These are phyloP conservation scores for Aphelocoma californica DNA, from an alignment of 2,797 vertebrate species.

Conservation along the genomic window DNA sequence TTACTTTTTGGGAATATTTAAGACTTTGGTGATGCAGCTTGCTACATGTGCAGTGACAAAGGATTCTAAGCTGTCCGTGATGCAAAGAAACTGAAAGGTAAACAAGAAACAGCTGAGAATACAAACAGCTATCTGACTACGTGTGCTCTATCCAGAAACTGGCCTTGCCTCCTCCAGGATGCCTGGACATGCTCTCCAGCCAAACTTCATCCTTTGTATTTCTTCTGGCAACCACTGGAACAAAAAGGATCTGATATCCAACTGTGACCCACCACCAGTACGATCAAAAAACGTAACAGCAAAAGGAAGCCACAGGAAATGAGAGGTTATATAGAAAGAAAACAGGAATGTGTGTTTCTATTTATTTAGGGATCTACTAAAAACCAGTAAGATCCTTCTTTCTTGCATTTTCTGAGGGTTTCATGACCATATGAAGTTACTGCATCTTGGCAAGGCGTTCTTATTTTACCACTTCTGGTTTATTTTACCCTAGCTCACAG, in stretches of 20 bases:
- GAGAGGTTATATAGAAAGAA: background rate
- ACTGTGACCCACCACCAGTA: background rate
- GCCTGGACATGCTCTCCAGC: background rate
- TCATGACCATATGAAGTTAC: background rate
- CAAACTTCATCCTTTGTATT: background rate
- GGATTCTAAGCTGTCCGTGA: background rate
- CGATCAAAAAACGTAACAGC: background rate
- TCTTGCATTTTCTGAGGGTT: background rate
- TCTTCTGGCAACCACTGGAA: conserved; percentile 1
- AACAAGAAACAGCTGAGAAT: background rate
- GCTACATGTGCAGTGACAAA: background rate
- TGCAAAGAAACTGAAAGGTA: background rate
- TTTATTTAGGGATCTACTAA: background rate
- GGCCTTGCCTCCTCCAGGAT: background rate
- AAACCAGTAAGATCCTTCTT: background rate
- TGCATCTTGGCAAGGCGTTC: background rate
- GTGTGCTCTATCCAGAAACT: background rate
- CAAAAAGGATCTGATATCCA: background rate
- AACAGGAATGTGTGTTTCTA: background rate
- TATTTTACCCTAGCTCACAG: background rate
- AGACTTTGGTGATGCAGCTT: background rate
- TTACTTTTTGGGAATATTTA: background rate
- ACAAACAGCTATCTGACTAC: background rate
- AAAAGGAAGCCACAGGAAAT: background rate
- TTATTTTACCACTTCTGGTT: background rate